A percentile compares a stretch with the other conserved stretches of the same genome.
Evolutionary conservation across 2,888 invertebrate species (phyloP).

Genomic region (Sylvicola cinctus): DNA sequence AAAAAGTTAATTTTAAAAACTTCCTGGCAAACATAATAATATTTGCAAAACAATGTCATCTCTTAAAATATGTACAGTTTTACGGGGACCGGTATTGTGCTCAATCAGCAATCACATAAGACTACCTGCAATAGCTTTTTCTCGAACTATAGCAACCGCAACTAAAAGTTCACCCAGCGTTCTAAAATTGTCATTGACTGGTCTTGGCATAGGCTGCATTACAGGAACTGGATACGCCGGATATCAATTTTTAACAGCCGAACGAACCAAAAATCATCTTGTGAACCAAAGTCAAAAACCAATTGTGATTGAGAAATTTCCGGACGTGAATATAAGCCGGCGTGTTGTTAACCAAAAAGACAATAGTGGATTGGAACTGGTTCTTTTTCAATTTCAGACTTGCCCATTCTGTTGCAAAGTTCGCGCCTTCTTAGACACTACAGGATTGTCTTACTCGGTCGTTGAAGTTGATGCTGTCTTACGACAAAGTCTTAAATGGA

Average conservation of each 20-base stretch:
- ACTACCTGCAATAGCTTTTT: no score
- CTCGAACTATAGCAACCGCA: no score
- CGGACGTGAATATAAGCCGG: slow-evolving; percentile 31
- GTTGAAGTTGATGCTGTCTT: slow-evolving; percentile 95
- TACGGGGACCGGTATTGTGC: no score
- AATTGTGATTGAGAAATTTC: slow-evolving; percentile 18
- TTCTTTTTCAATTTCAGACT: slow-evolving; percentile 89
- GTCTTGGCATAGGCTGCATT: slow-evolving; percentile 35
- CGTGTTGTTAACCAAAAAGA: slow-evolving; percentile 46
- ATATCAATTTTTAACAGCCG: slow-evolving; percentile 12
- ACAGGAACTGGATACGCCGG: slow-evolving; percentile 33
- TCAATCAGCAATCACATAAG: no score
- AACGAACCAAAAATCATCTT: no score
- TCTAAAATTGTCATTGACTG: slow-evolving; percentile 33
- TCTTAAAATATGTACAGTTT: no score
- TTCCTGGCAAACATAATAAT: no score
- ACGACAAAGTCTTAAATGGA: slow-evolving; percentile 81
- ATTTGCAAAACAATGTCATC: no score
- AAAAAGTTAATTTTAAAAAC: no score
- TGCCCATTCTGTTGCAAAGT: slow-evolving; percentile 97
- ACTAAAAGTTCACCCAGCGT: slow-evolving; percentile 11
- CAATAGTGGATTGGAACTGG: slow-evolving; percentile 48
- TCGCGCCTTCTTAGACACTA: slow-evolving; percentile 73
- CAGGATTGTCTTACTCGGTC: slow-evolving; percentile 84
- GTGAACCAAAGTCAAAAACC: no score